phyloP scores from a whole-genome alignment of 2,888 invertebrate species.

The Harpagoxenus sublaevis region DNA sequence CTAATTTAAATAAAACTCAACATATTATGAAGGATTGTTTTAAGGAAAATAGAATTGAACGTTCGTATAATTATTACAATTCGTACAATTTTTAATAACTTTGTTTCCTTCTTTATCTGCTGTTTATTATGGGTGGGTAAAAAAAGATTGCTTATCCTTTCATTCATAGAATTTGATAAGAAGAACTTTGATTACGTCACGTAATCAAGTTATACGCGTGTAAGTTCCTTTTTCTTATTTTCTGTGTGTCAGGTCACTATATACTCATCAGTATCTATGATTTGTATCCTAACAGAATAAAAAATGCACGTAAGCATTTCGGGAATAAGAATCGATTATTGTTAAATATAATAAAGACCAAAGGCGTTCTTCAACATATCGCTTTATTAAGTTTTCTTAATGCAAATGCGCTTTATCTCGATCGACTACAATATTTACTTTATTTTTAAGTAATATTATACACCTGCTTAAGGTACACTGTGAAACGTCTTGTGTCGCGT shows the following conservation, averaged over 20 bases:
- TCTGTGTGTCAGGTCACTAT: background rate
- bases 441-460: conserved; percentile 67
- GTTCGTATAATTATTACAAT: background rate
- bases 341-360: background rate
- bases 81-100: background rate
- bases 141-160: background rate
- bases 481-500: conserved; percentile 66
- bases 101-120: background rate
- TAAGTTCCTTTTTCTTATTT: background rate
- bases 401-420: conserved; percentile 65
- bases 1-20: background rate
- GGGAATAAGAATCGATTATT: background rate
- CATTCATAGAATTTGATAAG: background rate
- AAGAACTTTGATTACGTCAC: background rate
- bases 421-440: conserved; percentile 62
- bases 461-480: conserved; percentile 66
- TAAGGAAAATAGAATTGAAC: background rate
- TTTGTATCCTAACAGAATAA: background rate
- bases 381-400: conserved; percentile 66
- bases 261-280: background rate
- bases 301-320: background rate
- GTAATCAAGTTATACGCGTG: background rate
- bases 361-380: conserved; percentile 47
- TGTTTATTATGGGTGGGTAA: background rate
- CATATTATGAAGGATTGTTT: background rate